Conservation (phyloP, 2,888 invertebrate genomes). For the Acrobasis repandana region DNA sequence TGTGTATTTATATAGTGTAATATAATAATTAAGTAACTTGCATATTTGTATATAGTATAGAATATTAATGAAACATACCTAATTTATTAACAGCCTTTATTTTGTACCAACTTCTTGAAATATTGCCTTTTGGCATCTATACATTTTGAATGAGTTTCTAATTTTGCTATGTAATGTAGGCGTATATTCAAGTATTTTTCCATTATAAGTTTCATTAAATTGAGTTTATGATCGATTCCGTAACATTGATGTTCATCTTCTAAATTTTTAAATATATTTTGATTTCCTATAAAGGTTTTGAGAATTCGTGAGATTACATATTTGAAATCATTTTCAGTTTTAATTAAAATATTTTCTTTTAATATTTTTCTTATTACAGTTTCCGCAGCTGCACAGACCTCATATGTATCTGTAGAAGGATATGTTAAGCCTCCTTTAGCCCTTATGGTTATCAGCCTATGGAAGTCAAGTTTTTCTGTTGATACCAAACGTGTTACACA, state of each 20-base stretch:
- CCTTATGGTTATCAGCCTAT: too few relatives aligned
- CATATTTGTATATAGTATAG: too few relatives aligned
- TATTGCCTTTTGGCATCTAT: neutral
- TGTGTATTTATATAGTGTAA: too few relatives aligned
- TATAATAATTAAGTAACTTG: too few relatives aligned
- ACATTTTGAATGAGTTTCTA: neutral
- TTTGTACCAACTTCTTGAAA: neutral
- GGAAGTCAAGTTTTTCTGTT: neutral
- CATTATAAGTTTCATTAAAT: neutral
- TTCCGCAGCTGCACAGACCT: too few relatives aligned
- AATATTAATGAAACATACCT: too few relatives aligned
- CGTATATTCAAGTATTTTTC: neutral
- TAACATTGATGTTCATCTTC: neutral
- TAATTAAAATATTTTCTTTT: too few relatives aligned
- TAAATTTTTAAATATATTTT: neutral
- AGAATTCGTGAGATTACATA: neutral
- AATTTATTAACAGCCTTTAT: neutral
- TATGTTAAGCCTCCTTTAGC: neutral
- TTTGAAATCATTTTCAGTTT: too few relatives aligned
- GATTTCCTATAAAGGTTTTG: neutral
- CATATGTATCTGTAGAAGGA: too few relatives aligned
- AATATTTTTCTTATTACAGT: too few relatives aligned
- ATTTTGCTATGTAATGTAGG: conserved; percentile 1
- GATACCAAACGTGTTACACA: neutral
- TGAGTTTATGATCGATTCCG: too few relatives aligned